Evolutionary conservation across 1,140 invertebrate genomes (phyloP).

Genomic region (Drosophila busckii): DNA sequence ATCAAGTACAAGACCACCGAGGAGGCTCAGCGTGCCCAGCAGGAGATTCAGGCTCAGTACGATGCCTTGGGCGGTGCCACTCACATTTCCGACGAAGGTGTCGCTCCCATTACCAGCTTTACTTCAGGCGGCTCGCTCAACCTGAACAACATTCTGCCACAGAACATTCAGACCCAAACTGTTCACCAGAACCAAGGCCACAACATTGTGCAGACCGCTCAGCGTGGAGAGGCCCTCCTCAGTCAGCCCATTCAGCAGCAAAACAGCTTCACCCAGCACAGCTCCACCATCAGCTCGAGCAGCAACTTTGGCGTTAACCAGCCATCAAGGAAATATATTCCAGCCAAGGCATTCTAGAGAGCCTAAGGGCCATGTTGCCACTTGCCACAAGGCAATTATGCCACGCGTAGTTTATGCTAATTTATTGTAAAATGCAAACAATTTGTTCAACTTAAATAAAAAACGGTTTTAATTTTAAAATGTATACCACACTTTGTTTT

Average conservation of each 20-base stretch:
- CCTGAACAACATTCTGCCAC: conserved; percentile 42
- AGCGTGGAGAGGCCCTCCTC: conserved; percentile 1
- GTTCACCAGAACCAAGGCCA: conserved; percentile 34
- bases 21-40: conserved; percentile 77
- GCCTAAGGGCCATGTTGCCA: too few species aligned
- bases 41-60: conserved; percentile 77
- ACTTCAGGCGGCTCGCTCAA: conserved; percentile 55
- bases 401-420: conserved; percentile 50
- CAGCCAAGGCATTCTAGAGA: conserved; percentile 45
- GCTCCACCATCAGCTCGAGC: conserved; percentile 19
- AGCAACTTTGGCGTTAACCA: conserved; percentile 16
- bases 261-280: conserved; percentile 15
- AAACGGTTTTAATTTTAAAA: conserved; percentile 10
- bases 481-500: not conserved
- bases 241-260: conserved; percentile 28
- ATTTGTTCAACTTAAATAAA: conserved; percentile 42
- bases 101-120: conserved; percentile 69
- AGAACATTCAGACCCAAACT: conserved; percentile 19
- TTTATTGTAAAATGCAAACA: conserved; percentile 49
- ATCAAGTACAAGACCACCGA: conserved; percentile 86
- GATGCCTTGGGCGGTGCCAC: conserved; percentile 72
- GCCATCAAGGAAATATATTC: conserved; percentile 51
- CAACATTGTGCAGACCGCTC: conserved; percentile 18
- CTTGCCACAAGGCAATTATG: too few species aligned
- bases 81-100: conserved; percentile 71